Evolutionary conservation across 2,113 vertebrate species (phyloP), one percentile per base, ranked within the genome.

Genomic region (Hassar affinis): DNA sequence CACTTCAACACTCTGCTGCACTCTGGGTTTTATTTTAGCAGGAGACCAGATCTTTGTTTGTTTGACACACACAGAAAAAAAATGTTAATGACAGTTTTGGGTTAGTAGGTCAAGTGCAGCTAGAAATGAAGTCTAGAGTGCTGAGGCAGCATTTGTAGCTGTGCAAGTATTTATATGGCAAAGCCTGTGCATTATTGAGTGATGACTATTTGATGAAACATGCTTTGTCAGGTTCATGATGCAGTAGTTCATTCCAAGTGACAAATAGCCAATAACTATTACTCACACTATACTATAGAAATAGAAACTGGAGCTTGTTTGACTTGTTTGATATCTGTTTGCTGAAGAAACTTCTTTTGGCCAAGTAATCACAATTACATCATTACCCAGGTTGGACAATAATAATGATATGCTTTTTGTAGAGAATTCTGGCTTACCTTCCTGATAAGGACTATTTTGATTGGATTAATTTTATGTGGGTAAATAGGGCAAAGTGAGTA

Each of bases 161-260:
- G 79, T 80, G 27, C 27, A 27, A 7, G 27, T 30, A 45, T 66
- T 51, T 68, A 35, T 14, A 35, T 80, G 20, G 47, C 11, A 49
- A 27, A 11, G 45, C n/a, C 4, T 56, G 3, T 71, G 76, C 4
- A n/a, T 64, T 33, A 51, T 78, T 74, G 77, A 81, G 62, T 57
- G 75, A 85, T 77, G 27, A 27, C 27, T 10, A 18, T 52, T 56
- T 86, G 81, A 86, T 86, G 52, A 80, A 89, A 81, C 81, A 80
- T 72, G 74, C 69, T 56, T 74, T 85, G 86, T 81, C 80, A 66
- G 72, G 82, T 90, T 72, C 72, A 12, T 87, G 84, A 87, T 86
- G 78, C 87, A 74, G 76, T 52, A 74, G 30, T 86, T 59, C n/a
- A 84, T 59, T 89, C 79, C 56, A 4, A 87, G 80, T 54, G 57